A percentile compares a stretch with the other conserved stretches of the same genome.
Evolutionary conservation across 2,888 invertebrate genomes (phyloP).

Genomic region (Eupithecia exiguata): DNA sequence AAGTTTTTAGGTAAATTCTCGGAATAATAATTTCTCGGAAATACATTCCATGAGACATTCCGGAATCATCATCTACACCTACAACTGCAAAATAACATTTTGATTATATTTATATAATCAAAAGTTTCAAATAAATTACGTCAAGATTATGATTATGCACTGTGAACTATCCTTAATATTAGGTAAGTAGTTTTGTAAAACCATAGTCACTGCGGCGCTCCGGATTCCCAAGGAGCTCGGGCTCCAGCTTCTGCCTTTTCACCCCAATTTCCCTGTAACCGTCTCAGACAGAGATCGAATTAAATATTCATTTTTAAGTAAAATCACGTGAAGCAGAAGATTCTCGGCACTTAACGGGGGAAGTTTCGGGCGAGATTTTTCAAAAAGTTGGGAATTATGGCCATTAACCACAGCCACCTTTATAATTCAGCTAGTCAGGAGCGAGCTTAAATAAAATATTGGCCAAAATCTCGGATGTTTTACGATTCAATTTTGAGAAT

Average conservation of each 20-base stretch:
- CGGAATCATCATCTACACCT: too few species aligned
- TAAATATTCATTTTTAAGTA: slow-evolving; percentile 56
- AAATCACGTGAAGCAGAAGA: slow-evolving; percentile 54
- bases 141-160: too few species aligned
- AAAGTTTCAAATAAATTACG: too few species aligned
- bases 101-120: too few species aligned
- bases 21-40: too few species aligned
- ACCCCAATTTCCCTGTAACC: slow-evolving; percentile 34
- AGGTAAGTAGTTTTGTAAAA: too few species aligned
- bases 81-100: too few species aligned
- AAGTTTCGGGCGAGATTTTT: slow-evolving; percentile 67
- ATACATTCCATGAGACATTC: too few species aligned
- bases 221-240: neutral
- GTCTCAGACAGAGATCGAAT: slow-evolving; percentile 48
- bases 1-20: too few species aligned
- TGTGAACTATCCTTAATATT: too few species aligned
- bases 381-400: slow-evolving; percentile 69
- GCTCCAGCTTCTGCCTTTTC: slow-evolving; percentile 17
- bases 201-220: neutral
- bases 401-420: slow-evolving; percentile 69
- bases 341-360: slow-evolving; percentile 53
- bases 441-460: slow-evolving; percentile 64
- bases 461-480: slow-evolving; percentile 37
- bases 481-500: slow-evolving; percentile 36
- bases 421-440: slow-evolving; percentile 62